phyloP scores from a whole-genome alignment of 2,113 vertebrate genomes.

The Embiotoca jacksoni region DNA sequence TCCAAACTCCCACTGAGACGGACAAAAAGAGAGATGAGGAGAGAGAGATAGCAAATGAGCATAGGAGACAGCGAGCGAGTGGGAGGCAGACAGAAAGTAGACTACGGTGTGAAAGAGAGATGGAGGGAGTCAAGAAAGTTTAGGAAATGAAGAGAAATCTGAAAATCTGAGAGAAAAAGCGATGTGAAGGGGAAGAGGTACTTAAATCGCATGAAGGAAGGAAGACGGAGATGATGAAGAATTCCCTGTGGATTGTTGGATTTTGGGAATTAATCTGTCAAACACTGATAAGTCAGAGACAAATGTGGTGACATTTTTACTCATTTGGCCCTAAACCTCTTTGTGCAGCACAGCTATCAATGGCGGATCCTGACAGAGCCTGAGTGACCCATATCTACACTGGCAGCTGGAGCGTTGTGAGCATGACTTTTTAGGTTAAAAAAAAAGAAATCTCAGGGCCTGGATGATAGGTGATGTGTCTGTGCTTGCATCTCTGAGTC shows the following conservation, averaged over 20 bases:
- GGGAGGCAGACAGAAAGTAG: constrained; percentile 9
- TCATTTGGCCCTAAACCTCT: too few species aligned
- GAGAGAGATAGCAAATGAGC: constrained; percentile 27
- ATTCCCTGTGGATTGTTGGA: background rate
- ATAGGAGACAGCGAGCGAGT: background rate
- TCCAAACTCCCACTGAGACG: constrained; percentile 57
- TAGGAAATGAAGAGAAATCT: constrained; percentile 4
- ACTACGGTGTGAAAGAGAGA: background rate
- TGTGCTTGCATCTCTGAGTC: too few species aligned
- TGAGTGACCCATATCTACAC: too few species aligned
- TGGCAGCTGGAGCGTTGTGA: too few species aligned
- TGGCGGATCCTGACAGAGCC: too few species aligned
- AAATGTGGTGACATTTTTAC: background rate
- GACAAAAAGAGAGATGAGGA: constrained; percentile 19
- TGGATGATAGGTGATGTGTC: too few species aligned
- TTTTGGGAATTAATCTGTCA: background rate
- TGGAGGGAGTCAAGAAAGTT: constrained; percentile 8
- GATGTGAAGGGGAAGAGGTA: background rate
- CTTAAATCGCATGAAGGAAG: background rate
- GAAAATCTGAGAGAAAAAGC: background rate
- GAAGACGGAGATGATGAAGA: background rate
- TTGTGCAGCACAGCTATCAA: too few species aligned
- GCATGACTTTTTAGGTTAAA: too few species aligned
- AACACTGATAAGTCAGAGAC: too few species aligned
- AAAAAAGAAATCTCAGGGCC: too few species aligned